A percentile compares a stretch with the other conserved stretches of the same genome.
These are phyloP conservation scores for Oxyura jamaicensis DNA, from an alignment of 2,113 vertebrate species.

Conservation along the genomic window DNA sequence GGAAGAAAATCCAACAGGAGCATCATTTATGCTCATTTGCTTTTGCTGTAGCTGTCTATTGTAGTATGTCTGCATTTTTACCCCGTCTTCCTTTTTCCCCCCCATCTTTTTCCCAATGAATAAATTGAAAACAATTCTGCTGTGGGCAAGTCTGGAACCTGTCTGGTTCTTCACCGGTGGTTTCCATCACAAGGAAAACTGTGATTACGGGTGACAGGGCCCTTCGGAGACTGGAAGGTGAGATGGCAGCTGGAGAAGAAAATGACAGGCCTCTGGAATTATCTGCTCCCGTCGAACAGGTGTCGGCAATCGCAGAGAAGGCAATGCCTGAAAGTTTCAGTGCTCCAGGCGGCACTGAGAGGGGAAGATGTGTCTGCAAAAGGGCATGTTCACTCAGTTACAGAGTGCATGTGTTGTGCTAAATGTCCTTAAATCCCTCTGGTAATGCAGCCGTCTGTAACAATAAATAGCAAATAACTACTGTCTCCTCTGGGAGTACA, in stretches of 20 bases:
- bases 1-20: not conserved
- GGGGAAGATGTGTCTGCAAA: constrained; percentile 55
- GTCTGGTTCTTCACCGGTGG: constrained; percentile 43
- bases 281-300: constrained; percentile 8
- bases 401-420: constrained; percentile 46
- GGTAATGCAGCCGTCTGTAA: constrained; percentile 37
- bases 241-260: constrained; percentile 48
- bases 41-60: not conserved
- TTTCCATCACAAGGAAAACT: constrained; percentile 1
- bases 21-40: not conserved
- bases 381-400: constrained; percentile 29
- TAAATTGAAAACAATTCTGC: constrained; percentile 11
- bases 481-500: constrained; percentile 41
- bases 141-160: constrained; percentile 51
- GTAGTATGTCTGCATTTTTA: not conserved
- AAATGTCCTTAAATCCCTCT: constrained; percentile 54
- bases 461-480: constrained; percentile 60
- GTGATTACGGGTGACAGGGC: constrained; percentile 48
- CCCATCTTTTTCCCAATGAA: not conserved
- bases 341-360: constrained; percentile 19
- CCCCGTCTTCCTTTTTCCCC: not conserved
- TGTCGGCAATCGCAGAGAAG: not conserved
- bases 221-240: constrained; percentile 48
- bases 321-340: constrained; percentile 11
- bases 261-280: constrained; percentile 47